A percentile compares a stretch with the other conserved stretches of the same genome.
Conservation (phyloP, 2,797 vertebrate genomes). For the Microhierax caerulescens region DNA sequence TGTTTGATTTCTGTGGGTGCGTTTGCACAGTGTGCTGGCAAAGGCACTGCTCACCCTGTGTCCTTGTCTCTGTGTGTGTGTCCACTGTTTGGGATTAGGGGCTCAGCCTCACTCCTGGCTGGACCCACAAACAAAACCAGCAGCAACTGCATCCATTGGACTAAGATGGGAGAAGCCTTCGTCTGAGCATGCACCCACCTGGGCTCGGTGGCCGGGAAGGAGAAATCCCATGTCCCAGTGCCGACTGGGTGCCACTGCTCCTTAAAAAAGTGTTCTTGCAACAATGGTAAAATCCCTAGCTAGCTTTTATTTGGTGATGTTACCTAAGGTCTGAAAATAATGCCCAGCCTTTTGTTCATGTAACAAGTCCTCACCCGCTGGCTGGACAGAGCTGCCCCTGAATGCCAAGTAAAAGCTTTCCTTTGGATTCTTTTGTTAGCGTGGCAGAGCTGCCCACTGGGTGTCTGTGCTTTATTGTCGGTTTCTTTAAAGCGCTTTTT, state of each 20-base stretch:
- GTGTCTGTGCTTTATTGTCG: neutral
- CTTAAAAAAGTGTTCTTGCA: neutral
- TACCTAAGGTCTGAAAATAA: neutral
- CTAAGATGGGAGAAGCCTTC: neutral
- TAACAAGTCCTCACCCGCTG: neutral
- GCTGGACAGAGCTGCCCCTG: neutral
- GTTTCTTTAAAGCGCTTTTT: neutral
- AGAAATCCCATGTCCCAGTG: fast-evolving
- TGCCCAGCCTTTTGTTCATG: neutral
- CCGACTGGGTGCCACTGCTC: neutral
- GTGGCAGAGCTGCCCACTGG: neutral
- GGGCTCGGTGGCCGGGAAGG: neutral
- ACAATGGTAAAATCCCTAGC: neutral
- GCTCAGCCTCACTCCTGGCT: neutral
- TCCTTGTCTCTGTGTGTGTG: too few relatives aligned
- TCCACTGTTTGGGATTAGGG: neutral
- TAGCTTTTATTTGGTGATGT: neutral
- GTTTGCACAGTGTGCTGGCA: neutral
- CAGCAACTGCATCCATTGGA: neutral
- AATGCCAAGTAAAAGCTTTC: neutral
- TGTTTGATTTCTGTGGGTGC: fast-evolving
- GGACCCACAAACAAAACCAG: neutral
- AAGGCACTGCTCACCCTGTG: neutral
- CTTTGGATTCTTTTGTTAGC: neutral
- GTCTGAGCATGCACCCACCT: fast-evolving